Base-by-base conservation (phyloP, 1,140 invertebrate species). In the Drosophila paulistorum region DNA sequence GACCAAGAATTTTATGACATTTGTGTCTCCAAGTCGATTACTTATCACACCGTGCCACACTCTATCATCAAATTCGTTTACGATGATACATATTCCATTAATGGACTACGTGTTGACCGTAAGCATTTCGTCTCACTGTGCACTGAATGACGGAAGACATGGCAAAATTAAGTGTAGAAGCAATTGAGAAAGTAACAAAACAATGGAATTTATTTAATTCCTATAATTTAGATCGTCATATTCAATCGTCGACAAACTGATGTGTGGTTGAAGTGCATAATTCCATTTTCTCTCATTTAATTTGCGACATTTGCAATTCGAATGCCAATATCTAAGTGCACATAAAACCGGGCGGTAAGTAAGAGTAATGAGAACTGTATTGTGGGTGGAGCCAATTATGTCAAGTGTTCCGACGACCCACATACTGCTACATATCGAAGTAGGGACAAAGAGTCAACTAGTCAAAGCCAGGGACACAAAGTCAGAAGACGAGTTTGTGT, bases 281-380 rank as follows among this genome's bases (percentile, higher is more conserved):
- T 14, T 48, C 45, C 9, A 48, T 48, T 48, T 14, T 48, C 2
- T 17, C 9, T 7, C 45, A 51, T 23, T 51, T 51, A 20, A 23
- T 51, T 51, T 23, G 10, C 3, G 17, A n/a, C 45, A 51, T 51
- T 51, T 51, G 45, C 45, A 48, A 48, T 48, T 48, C 14, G 45
- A 48, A 20, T 48, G 45, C 14, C 45, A 51, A 51, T 51, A 51
- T 51, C 17, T 11, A 7, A 51, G 11, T 11, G 45, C 11, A 10
- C 17, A 51, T 13, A 39, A 13, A 11, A 39, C 37, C 2, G 14
- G 45, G 1, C 30, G 6, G 30, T 7, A 30, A 26, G 23, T 26
- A 3, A 7, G 45, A 13, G 14, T 20, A 48, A 48, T 48, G 14
- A 37, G 35, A 10, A 37, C 7, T 37, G 9, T 3, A 2, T 11